A percentile compares a stretch with the other conserved stretches of the same genome.
These are phyloP conservation scores for Coptodon bakossiorum DNA, from an alignment of 2,113 vertebrate species.

Conservation along the genomic window DNA sequence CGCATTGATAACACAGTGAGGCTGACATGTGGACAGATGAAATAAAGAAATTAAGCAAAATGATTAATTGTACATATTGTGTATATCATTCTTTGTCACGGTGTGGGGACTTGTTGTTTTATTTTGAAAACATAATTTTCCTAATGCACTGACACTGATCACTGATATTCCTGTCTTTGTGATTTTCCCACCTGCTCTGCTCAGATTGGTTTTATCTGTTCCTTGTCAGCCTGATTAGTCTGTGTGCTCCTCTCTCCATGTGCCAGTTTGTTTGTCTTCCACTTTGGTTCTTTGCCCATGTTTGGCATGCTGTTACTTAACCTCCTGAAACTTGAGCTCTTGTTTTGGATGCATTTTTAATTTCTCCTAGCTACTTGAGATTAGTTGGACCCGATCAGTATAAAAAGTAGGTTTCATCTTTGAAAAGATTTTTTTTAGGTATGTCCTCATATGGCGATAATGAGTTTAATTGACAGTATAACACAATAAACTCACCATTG, in stretches of 20 bases:
- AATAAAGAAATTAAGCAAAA: not conserved
- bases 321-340: not conserved
- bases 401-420: not conserved
- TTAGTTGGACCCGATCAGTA: not conserved
- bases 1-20: constrained; percentile 3
- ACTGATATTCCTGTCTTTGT: not conserved
- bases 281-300: not conserved
- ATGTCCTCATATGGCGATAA: not conserved
- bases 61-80: not conserved
- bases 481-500: not conserved
- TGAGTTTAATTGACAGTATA: not conserved
- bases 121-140: not conserved
- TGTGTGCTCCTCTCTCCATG: not conserved
- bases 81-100: not conserved
- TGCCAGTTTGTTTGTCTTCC: not conserved
- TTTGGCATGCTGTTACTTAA: not conserved
- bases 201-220: not conserved
- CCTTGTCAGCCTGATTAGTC: not conserved
- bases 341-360: not conserved
- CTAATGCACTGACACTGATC: not conserved
- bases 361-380: not conserved
- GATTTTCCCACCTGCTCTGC: not conserved
- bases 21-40: not conserved
- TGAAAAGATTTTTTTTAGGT: not conserved
- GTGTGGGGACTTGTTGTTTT: not conserved